A percentile compares a stretch with the other conserved stretches of the same genome.
phyloP scores from a whole-genome alignment of 1,140 invertebrate genomes.

The Nasonia giraulti region DNA sequence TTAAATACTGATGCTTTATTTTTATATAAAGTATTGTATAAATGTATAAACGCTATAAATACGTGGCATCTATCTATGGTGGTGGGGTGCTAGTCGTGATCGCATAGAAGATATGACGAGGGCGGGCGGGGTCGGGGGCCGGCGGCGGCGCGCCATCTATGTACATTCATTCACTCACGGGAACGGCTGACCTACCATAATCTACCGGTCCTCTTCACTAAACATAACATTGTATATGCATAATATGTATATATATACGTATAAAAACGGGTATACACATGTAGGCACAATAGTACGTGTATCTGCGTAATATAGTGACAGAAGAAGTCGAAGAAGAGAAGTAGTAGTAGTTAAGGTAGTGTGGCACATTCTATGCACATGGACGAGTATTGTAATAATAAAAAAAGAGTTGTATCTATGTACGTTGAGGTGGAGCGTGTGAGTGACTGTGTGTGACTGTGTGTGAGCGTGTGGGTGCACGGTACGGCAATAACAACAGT shows the following conservation, averaged over 20 bases:
- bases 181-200: slow-evolving; percentile 73
- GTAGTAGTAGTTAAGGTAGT: slow-evolving; percentile 48
- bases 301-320: slow-evolving; percentile 62
- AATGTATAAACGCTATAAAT: slow-evolving; percentile 76
- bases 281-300: slow-evolving; percentile 58
- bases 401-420: slow-evolving; percentile 36
- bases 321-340: slow-evolving; percentile 41
- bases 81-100: slow-evolving; percentile 74
- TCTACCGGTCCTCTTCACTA: slow-evolving; percentile 73
- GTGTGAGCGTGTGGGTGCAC: slow-evolving; percentile 72
- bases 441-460: neutral
- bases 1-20: slow-evolving; percentile 77
- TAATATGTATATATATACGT: slow-evolving; percentile 62
- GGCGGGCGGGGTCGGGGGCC: slow-evolving; percentile 72
- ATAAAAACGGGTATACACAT: slow-evolving; percentile 56
- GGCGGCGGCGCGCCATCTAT: slow-evolving; percentile 74
- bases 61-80: slow-evolving; percentile 75
- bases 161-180: slow-evolving; percentile 74
- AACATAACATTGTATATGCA: slow-evolving; percentile 68
- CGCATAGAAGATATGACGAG: slow-evolving; percentile 73
- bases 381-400: slow-evolving; percentile 73
- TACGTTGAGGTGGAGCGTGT: neutral
- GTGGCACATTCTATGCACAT: slow-evolving; percentile 67
- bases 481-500: slow-evolving; percentile 74
- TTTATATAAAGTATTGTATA: slow-evolving; percentile 76